phyloP scores from a whole-genome alignment of 2,797 vertebrate species.

The Avahi laniger region DNA sequence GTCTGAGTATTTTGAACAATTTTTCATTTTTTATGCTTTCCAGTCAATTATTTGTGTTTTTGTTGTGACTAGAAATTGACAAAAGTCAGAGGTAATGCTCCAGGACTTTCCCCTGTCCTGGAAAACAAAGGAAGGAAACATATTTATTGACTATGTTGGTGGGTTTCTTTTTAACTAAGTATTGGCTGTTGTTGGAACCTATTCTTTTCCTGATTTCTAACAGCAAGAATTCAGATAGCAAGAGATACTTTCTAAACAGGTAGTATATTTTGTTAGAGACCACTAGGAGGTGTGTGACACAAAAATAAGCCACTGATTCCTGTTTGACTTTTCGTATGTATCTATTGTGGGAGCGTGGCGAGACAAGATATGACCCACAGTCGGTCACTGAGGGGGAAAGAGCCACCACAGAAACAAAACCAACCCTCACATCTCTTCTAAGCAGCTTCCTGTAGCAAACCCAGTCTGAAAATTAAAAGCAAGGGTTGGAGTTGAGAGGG shows the following conservation, averaged over 20 bases:
- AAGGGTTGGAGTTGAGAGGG: background rate
- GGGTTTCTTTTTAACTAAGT: background rate
- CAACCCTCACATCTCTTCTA: background rate
- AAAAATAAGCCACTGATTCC: background rate
- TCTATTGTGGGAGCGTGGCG: background rate
- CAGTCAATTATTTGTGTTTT: constrained; percentile 40
- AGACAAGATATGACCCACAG: background rate
- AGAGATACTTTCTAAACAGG: background rate
- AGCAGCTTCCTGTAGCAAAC: background rate
- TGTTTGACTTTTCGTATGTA: background rate
- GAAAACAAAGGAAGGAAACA: constrained; percentile 4
- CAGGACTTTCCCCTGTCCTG: background rate
- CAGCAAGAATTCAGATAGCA: background rate
- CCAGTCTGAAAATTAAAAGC: background rate
- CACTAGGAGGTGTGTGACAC: constrained; percentile 30
- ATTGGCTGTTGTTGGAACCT: background rate
- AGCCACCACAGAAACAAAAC: background rate
- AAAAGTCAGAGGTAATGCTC: background rate
- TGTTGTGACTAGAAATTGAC: constrained; percentile 26
- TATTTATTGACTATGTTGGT: background rate
- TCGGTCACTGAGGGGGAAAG: background rate
- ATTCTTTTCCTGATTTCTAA: background rate
- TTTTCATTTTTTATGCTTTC: constrained; percentile 35
- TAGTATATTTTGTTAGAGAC: background rate
- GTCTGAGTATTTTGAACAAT: background rate